Conservation (phyloP, 2,797 vertebrate species). For the Enteromius anoplus region DNA sequence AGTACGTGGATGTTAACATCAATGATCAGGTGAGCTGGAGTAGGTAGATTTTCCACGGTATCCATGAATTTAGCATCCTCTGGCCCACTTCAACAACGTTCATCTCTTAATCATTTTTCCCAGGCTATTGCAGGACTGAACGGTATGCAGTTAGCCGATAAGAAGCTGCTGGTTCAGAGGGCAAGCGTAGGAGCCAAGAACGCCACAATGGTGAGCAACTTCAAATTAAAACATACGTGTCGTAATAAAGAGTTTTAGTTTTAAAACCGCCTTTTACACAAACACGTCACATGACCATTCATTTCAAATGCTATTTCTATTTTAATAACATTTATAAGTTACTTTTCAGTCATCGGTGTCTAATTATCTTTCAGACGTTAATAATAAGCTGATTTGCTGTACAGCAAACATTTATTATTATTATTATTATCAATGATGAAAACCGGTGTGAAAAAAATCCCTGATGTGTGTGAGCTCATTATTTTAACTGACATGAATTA, state of each 20-base stretch:
- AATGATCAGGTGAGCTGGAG: conserved; percentile 86
- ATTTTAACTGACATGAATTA: neutral
- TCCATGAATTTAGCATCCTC: neutral
- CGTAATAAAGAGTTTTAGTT: neutral
- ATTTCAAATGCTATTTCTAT: neutral
- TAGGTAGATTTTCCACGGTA: neutral
- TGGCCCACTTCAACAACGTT: neutral
- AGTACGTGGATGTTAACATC: conserved; percentile 96
- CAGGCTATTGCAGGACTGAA: conserved; percentile 93
- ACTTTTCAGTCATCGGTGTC: neutral
- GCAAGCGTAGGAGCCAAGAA: conserved; percentile 95
- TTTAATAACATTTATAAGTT: neutral
- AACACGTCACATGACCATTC: no score
- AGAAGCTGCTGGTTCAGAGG: conserved; percentile 93
- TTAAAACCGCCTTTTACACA: no score
- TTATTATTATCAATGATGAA: neutral
- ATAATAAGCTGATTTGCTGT: neutral
- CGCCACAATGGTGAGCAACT: conserved; percentile 86
- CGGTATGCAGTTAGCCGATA: conserved; percentile 94
- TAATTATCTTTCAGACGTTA: neutral
- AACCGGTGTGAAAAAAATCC: neutral
- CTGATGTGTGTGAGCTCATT: no score
- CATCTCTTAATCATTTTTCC: neutral
- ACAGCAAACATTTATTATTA: neutral
- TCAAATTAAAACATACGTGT: neutral